Evolutionary conservation across 2,888 invertebrate species (phyloP).

Genomic region (Limnephilus marmoratus): DNA sequence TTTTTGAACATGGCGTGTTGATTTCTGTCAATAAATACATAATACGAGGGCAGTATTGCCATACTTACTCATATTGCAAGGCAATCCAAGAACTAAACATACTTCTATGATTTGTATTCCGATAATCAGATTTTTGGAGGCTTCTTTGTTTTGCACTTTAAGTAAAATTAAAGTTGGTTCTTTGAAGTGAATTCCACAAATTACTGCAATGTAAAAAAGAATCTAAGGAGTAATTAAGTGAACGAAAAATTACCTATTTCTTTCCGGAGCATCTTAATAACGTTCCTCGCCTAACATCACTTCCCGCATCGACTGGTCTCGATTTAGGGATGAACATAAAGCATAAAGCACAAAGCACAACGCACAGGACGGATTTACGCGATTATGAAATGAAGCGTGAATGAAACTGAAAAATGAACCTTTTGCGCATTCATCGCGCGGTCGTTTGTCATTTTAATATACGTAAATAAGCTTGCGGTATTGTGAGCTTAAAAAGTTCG

Average conservation of each 20-base stretch:
- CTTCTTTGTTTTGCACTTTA: no score
- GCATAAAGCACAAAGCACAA: not conserved
- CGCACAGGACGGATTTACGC: not conserved
- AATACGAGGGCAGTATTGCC: no score
- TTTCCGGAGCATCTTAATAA: not conserved
- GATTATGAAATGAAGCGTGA: constrained; percentile 50
- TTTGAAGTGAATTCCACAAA: no score
- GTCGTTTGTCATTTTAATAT: constrained; percentile 60
- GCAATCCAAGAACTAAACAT: no score
- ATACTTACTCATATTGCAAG: no score
- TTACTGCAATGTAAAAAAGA: no score
- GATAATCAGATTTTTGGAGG: no score
- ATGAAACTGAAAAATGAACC: constrained; percentile 54
- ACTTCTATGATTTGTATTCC: no score
- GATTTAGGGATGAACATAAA: constrained; percentile 5
- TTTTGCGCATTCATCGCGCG: constrained; percentile 48
- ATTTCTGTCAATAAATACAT: no score
- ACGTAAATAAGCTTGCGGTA: constrained; percentile 50
- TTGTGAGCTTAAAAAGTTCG: constrained; percentile 49
- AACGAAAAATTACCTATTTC: not conserved
- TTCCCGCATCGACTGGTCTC: constrained; percentile 16
- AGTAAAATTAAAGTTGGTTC: no score
- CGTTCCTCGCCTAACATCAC: not conserved
- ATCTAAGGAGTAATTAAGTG: no score
- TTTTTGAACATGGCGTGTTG: no score